Base-by-base conservation (phyloP, 2,797 vertebrate species). In the Sorex maritimensis region DNA sequence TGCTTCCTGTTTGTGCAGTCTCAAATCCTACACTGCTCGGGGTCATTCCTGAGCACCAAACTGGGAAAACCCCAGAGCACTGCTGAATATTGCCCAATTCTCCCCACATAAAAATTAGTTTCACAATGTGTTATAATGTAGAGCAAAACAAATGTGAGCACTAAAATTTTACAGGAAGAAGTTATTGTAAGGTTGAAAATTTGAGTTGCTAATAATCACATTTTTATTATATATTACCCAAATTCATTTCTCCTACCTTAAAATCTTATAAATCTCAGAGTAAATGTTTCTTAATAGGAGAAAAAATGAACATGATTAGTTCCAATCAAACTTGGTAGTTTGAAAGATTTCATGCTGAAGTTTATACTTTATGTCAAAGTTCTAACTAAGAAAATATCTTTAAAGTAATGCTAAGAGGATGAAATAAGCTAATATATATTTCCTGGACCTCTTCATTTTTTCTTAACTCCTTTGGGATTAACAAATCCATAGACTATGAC, bases 341-440 rank as follows among this genome's bases (percentile, higher is more conserved):
- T 38, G 28, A 63, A n/a, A 90, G 30, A 52, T 30, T 61, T 52
- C 52, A 30, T 8, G 1, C 6, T 67, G 23, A n/a, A 10, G 44
- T 10, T 85, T 75, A 67, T 85, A 38, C 41, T 68, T 80, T 67
- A 61, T n/a, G 17, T 55, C 8, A 52, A 49, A 2, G 73, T 88
- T 74, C 34, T 69, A 77, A 81, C 23, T 17, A 88, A 74, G 58
- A 55, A 44, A 44, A 44, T 44, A 71, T 52, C 0, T 38, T 68
- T 82, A 67, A 90, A 38, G 52, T 88, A 91, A 41, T 7, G 44
- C 12, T 88, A 21, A 73, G 55, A 12, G 38, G 12, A 65, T 84
- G n/a, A 86, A 74, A 26, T 71, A 67, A 86, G 46, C 38, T 52
- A 30, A 41, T 81, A 28, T 12, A 1, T 68, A 41, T 86, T 86